Evolutionary conservation across 2,797 vertebrate species (phyloP), one percentile per base, ranked within the genome.

Genomic region (Sardinella longiceps): DNA sequence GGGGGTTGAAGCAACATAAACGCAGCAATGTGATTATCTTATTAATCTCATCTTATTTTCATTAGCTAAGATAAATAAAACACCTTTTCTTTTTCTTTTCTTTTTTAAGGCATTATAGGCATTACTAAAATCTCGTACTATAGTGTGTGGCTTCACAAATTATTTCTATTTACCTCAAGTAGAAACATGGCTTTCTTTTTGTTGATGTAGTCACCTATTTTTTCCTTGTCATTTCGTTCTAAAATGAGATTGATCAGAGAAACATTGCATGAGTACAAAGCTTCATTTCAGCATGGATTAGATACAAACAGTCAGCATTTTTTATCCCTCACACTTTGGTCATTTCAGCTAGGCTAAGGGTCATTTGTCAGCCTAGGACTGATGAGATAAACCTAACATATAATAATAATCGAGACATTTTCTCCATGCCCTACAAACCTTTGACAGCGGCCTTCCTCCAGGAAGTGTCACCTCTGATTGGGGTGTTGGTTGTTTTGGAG

Each of bases 101-200:
- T n/a, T n/a, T n/a, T n/a, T n/a, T n/a, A n/a, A n/a, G 43, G 43
- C 4, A 7, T 43, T 1, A 43, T 43, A 43, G 43, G 2, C 43
- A 43, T 43, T 3, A 43, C 43, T 45, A 7, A 45, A 48, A 46
- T 46, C 46, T 48, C 12, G 7, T 48, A 70, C 30, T 37, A 12
- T 1, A 15, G 30, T 33, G 30, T 37, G 30, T 37, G 33, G 33
- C 15, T 37, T 77, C 70, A 77, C 14, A 20, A 12, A 77, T 77
- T 5, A 39, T 74, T 20, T 74, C 6, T 18, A n/a, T 20, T 14
- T 43, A 77, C 70, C 70, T 77, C 70, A 43, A 77, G 33, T 18
- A 43, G 20, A 43, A 77, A 77, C 70, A 77, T 77, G 18, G 39
- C 37, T 37, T 11, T 77, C 70, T 77, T 77, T 43, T 77, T 77